Evolutionary conservation across 2,888 invertebrate species (phyloP), one percentile per base, ranked within the genome.

Genomic region (Caenorhabditis angaria): DNA sequence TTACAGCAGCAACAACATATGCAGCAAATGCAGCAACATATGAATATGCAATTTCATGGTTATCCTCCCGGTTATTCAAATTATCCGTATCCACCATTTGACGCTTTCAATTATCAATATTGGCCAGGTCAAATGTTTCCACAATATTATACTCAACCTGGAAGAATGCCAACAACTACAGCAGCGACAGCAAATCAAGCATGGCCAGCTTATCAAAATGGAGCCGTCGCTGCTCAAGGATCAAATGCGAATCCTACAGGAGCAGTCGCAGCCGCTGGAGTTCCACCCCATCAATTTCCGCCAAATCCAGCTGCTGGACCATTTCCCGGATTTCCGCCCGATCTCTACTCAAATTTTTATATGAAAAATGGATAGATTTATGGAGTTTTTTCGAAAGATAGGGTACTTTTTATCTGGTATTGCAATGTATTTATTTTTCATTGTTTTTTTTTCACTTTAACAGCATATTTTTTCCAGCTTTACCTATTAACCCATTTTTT

Each of bases 51-150:
- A 14, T 22, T 20, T n/a, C 55, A 56, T 2, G 29, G 20, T 2
- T 29, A 25, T 12, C 54, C 25, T 12, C 18, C 22, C 5, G 20
- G 18, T 3, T 56, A 32, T 56, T 2, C 27, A 54, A 28, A 28
- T 54, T 25, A 28, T 27, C 27, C 27, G 2, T 54, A 54, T 54
- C 27, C 25, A 3, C 51, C 10, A 51, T 51, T 51, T 22, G 51
- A 51, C 41, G 41, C 41, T 3, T 51, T 51, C 51, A 51, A 51
- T 22, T 54, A 54, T 54, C 54, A 54, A 54, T 54, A 54, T 14
- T 25, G 27, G 54, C 54, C 25, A 54, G 27, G 27, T 5, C 27
- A 10, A 22, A 51, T 51, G 51, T 54, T 27, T 27, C 25, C 22
- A 2, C 54, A 22, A 54, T 24, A 54, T 18, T 54, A 54, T 27